Conservation (phyloP, 1,140 invertebrate species). For the Magallana ariakensis region DNA sequence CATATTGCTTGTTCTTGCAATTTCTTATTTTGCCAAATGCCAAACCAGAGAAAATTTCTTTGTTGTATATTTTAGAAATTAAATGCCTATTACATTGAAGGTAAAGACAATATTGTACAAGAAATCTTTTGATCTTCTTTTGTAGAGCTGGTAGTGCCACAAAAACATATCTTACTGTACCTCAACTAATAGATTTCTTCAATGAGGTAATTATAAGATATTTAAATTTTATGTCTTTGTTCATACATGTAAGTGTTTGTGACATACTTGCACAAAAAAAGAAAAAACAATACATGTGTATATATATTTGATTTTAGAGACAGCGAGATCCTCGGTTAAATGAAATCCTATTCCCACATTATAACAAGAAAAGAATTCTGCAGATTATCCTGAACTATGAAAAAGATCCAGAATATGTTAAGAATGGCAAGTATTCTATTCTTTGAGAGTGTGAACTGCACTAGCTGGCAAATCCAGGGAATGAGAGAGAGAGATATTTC, state of each 20-base stretch:
- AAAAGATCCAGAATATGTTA: slow-evolving; percentile 88
- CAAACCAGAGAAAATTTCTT: no score
- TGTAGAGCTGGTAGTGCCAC: slow-evolving; percentile 53
- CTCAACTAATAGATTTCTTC: slow-evolving; percentile 91
- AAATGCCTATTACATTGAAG: no score
- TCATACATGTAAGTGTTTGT: background rate
- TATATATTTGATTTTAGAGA: slow-evolving; percentile 81
- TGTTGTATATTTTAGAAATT: no score
- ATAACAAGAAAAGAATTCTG: slow-evolving; percentile 94
- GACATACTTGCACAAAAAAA: background rate
- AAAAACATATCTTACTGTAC: slow-evolving; percentile 65
- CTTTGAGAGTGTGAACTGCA: no score
- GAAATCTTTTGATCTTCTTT: background rate
- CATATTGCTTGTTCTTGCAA: no score
- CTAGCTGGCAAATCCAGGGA: no score
- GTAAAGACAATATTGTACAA: no score
- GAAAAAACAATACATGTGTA: background rate
- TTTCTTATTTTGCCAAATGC: no score
- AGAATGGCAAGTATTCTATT: slow-evolving; percentile 84
- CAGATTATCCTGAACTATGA: slow-evolving; percentile 98
- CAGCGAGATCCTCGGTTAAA: slow-evolving; percentile 99
- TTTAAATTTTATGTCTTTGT: background rate
- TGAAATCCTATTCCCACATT: slow-evolving; percentile 98
- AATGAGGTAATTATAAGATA: slow-evolving; percentile 86
- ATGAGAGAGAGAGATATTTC: no score